Percentiles rank a stretch among this genome's conserved stretches.
These are phyloP conservation scores for Apaloderma vittatum DNA, from an alignment of 2,113 vertebrate species.

Conservation along the genomic window DNA sequence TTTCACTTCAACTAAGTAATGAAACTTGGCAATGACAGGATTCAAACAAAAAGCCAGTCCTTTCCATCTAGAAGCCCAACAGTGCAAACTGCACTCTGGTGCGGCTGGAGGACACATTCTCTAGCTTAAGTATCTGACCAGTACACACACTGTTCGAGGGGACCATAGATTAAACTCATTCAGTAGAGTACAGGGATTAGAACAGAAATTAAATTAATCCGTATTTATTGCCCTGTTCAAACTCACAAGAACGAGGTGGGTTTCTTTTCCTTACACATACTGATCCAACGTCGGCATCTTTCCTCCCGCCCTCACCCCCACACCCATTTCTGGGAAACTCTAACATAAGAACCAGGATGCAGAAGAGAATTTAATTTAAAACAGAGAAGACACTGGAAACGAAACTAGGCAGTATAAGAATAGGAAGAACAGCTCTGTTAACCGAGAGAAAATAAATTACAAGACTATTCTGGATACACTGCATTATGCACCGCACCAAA, in stretches of 20 bases:
- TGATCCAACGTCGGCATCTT: not conserved
- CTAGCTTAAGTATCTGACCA: not conserved
- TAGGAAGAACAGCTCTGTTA: not conserved
- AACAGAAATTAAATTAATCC: not conserved
- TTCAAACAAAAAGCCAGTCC: not conserved
- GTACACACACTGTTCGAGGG: no score
- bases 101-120: not conserved
- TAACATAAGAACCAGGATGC: not conserved
- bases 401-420: not conserved
- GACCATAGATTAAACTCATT: not conserved
- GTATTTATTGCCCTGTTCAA: not conserved
- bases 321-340: not conserved
- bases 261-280: not conserved
- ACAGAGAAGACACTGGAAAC: not conserved
- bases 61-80: not conserved
- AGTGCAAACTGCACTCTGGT: accelerated
- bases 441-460: not conserved
- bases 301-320: no score
- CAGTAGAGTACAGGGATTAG: not conserved
- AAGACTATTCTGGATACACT: not conserved
- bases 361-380: not conserved
- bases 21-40: not conserved
- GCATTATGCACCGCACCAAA: not conserved
- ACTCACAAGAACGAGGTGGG: not conserved
- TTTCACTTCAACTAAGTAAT: not conserved